Conservation (phyloP, 2,113 vertebrate genomes). For the Toxotes chatareus region DNA sequence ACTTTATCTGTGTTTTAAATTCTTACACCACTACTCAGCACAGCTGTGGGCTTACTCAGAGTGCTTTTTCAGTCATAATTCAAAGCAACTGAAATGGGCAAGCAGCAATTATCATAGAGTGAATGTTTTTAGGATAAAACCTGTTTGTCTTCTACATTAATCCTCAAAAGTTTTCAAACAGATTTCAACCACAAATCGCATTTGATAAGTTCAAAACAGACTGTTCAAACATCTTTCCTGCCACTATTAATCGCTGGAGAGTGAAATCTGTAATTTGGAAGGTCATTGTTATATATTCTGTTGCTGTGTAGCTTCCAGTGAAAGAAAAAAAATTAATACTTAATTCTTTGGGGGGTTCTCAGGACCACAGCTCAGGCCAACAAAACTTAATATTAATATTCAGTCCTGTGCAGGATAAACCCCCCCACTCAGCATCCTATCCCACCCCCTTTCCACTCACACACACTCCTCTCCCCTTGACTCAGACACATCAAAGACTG, state of each 20-base stretch:
- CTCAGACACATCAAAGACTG: constrained; percentile 59
- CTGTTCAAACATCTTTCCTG: neutral
- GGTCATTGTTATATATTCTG: constrained; percentile 1
- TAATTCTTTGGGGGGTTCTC: neutral
- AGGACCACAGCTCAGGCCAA: constrained; percentile 18
- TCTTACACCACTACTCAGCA: constrained; percentile 11
- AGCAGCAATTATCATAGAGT: constrained; percentile 30
- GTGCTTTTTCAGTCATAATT: constrained; percentile 24
- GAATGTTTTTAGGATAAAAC: neutral
- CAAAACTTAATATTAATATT: constrained; percentile 44
- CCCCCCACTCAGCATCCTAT: constrained; percentile 50
- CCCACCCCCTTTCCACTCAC: constrained; percentile 57
- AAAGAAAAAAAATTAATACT: constrained; percentile 8
- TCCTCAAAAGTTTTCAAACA: constrained; percentile 1
- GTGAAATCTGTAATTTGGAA: constrained; percentile 15
- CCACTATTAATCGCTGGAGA: neutral
- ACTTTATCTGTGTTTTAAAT: constrained; percentile 31
- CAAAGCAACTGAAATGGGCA: constrained; percentile 10
- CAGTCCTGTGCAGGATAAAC: constrained; percentile 31
- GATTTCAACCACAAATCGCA: constrained; percentile 19
- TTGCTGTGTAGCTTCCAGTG: neutral
- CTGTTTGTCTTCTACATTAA: neutral
- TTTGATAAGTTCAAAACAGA: neutral
- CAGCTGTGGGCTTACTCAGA: neutral
- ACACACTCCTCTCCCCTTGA: constrained; percentile 44